Evolutionary conservation across 2,797 vertebrate species (phyloP), one percentile per base, ranked within the genome.

Genomic region (Gallinago solitaria): DNA sequence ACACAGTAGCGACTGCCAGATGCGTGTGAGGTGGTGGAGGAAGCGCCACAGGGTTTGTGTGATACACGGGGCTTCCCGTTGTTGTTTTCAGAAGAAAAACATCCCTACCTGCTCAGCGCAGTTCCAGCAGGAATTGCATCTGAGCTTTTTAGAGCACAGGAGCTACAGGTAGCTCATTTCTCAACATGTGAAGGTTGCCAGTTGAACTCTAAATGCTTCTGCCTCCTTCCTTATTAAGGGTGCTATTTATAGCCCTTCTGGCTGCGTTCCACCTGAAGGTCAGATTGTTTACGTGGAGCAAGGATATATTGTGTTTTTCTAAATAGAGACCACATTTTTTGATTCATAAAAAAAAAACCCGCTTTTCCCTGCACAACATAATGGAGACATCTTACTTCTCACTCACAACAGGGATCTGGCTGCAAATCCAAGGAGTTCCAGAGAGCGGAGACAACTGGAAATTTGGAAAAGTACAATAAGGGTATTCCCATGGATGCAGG

Each of bases 231-330:
- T 89, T 69, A 85, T 82, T 87, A 64, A 90, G 65, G 47, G 13
- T 90, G 75, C 96, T 98, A 98, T 98, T 98, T 97, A 97, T 98
- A 98, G 91, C 59, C 54, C 33, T 27, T 69, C 94, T 97, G 97
- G 97, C 97, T 90, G 17, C 74, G 45, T 95, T 97, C 98, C 98
- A 97, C 87, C 88, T 86, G 97, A 70, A 89, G 80, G 95, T 97
- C 95, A 94, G 91, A 97, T 97, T 98, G 97, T 98, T 98, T 97
- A 97, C 86, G 41, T 53, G 61, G 93, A 97, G 69, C 92, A 86
- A 97, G 97, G 96, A 95, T 97, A 97, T 97, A 83, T 69, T 95
- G 94, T 70, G 81, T 93, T 97, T 96, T 97, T 97, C 97, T 95
- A 97, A 98, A 97, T 68, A 96, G 92, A 96, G 91, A 96, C 59